Base-by-base conservation (phyloP, 2,113 vertebrate species). In the Lampris megalopsis region DNA sequence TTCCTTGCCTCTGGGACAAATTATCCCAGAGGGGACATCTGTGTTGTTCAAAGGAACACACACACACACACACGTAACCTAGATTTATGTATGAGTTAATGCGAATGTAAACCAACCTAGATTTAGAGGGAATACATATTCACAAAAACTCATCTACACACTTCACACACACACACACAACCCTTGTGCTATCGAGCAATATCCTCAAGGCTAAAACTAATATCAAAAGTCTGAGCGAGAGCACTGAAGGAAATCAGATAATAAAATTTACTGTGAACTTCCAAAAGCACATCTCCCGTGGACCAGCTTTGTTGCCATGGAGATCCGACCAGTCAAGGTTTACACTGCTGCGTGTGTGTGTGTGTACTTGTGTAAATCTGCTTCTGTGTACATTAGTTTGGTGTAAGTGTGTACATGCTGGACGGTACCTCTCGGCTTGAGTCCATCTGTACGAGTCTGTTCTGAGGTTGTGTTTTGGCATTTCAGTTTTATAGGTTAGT, bases 1-100 rank as follows among this genome's bases (percentile, higher is more conserved):
- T 61, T 82, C 75, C 64, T 79, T 41, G 86, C 80, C 61, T 77
- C 68, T 71, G 82, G 77, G 82, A 83, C 72, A 87, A 86, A 92
- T 89, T 76, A 82, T 71, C 65, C 74, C 75, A 80, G 52, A 75
- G 84, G 81, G 63, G 61, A 63, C 71, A 67, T 83, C 49, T 43
- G 69, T 59, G 64, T 54, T 61, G 63, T 36, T 60, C 57, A 24
- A 38, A 68, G 3, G 66, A 42, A 68, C 40, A 50, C 38, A n/a
- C 68, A 63, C 6, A 48, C 37, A 68, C 37, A 43, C 47, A 58
- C 56, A 11, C n/a, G 38, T 57, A 53, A 53, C 24, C 24, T 24
- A 24, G 24, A 24, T 24, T 24, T 24, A 24, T 24, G 24, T 24
- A 24, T 24, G 24, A 24, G 24, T 24, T 24, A 24, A 24, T 24